A percentile compares a stretch with the other conserved stretches of the same genome.
phyloP scores from a whole-genome alignment of 2,113 vertebrate genomes.

The Rhynchopsitta pachyrhyncha region DNA sequence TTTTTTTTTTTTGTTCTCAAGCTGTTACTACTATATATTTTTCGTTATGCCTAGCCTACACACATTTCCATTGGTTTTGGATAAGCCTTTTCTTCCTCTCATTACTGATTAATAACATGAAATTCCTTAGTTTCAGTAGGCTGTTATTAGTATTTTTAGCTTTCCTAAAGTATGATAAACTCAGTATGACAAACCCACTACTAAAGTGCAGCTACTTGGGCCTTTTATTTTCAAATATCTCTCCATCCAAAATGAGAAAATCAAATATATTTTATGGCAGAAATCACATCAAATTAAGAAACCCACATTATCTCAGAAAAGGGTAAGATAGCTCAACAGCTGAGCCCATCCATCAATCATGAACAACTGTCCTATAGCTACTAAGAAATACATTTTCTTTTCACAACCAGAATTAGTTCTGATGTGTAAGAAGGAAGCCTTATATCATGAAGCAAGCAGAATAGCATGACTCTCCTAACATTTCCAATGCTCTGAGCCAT shows the following conservation, averaged over 20 bases:
- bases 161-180: background rate
- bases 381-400: background rate
- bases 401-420: background rate
- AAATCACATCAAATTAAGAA: background rate
- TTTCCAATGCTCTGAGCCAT: background rate
- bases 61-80: background rate
- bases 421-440: background rate
- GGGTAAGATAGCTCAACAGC: background rate
- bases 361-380: background rate
- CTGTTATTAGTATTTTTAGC: background rate
- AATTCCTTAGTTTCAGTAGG: background rate
- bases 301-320: background rate
- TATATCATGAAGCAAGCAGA: background rate
- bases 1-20: no score
- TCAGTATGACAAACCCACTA: background rate
- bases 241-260: background rate
- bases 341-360: background rate
- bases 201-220: background rate
- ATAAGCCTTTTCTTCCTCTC: background rate
- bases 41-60: background rate
- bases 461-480: accelerated
- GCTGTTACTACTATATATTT: background rate
- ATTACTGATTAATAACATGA: background rate
- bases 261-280: background rate
- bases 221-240: background rate